phyloP scores from a whole-genome alignment of 2,113 vertebrate genomes.

The Loxodonta africana region DNA sequence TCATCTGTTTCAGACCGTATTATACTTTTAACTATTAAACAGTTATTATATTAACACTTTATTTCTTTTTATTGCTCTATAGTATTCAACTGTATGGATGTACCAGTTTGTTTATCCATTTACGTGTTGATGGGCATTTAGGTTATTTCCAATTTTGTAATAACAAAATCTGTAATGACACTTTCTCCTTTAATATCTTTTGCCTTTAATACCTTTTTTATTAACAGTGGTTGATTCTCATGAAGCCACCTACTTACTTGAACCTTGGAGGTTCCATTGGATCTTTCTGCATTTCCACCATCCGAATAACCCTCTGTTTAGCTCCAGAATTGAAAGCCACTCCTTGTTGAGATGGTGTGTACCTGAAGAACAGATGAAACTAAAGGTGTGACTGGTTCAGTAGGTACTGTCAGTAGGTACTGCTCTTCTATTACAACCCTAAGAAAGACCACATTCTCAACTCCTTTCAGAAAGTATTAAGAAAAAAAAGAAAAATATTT shows the following conservation, averaged over 20 bases:
- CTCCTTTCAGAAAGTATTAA: conserved; percentile 52
- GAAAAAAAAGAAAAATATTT: conserved; percentile 54
- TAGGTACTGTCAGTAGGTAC: conserved; percentile 13
- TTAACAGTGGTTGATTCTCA: background rate
- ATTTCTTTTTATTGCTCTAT: conserved; percentile 35
- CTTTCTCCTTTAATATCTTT: background rate
- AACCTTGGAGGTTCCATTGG: conserved; percentile 99
- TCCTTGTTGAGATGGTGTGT: conserved; percentile 98
- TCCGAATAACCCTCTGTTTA: conserved; percentile 98
- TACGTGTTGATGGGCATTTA: background rate
- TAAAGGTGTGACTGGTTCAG: conserved; percentile 42
- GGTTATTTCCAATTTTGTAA: background rate
- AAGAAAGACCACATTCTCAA: background rate
- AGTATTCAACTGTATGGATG: background rate
- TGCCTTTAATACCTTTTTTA: background rate
- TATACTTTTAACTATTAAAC: background rate
- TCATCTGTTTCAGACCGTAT: background rate
- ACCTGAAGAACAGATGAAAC: conserved; percentile 88
- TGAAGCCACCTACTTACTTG: conserved; percentile 90
- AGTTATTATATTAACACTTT: background rate
- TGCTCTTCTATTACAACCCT: conserved; percentile 21
- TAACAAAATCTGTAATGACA: background rate
- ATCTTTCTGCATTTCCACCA: conserved; percentile 99
- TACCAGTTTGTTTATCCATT: background rate
- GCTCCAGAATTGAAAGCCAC: conserved; percentile 99